Conservation (phyloP, 1,140 invertebrate species). For the Drosophila funebris region DNA sequence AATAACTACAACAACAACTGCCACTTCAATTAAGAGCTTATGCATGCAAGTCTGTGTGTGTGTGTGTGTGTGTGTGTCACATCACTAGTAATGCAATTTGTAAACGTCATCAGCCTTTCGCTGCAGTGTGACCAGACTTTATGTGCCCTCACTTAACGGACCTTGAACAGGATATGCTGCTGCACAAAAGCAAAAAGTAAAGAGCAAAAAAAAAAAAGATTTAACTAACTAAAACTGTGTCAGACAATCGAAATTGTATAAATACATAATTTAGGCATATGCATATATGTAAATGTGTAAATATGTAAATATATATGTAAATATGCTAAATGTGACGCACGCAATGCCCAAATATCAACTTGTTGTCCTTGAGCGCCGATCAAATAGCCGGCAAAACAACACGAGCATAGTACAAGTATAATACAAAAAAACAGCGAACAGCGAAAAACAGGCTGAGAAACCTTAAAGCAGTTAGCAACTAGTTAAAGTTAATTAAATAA, state of each 20-base stretch:
- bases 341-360: slow-evolving; percentile 28
- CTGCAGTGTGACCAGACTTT: too few species aligned
- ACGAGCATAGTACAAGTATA: slow-evolving; percentile 9
- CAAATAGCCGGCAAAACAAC: slow-evolving; percentile 41
- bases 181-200: too few species aligned
- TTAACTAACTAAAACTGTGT: slow-evolving; percentile 4
- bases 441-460: slow-evolving; percentile 17
- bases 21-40: background rate
- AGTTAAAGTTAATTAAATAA: slow-evolving; percentile 42
- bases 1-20: slow-evolving; percentile 10
- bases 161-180: too few species aligned
- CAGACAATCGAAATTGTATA: slow-evolving; percentile 4
- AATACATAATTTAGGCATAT: slow-evolving; percentile 13
- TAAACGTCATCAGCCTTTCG: slow-evolving; percentile 3
- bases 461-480: slow-evolving; percentile 43
- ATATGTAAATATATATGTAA: slow-evolving; percentile 27
- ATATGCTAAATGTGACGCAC: slow-evolving; percentile 37
- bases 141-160: too few species aligned
- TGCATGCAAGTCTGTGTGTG: background rate
- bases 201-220: too few species aligned
- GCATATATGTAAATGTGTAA: background rate
- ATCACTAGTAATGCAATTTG: slow-evolving; percentile 21
- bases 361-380: slow-evolving; percentile 32
- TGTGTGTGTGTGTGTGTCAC: background rate
- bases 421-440: background rate